Conservation (phyloP, 2,888 invertebrate genomes). For the Apoda limacodes region DNA sequence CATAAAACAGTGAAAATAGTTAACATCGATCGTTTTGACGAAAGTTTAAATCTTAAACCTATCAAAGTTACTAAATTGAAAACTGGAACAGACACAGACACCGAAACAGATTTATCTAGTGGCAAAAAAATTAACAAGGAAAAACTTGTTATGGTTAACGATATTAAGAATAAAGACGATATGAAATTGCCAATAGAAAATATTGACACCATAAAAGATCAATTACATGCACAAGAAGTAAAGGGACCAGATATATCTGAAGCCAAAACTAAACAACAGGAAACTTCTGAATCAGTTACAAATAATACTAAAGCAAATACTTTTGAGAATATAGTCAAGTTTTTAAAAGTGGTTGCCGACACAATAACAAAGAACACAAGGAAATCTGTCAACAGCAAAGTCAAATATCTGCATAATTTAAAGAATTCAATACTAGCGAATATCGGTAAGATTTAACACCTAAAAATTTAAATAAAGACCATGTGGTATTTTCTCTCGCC, state of each 20-base stretch:
- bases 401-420: slow-evolving; percentile 68
- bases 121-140: too few relatives aligned
- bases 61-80: slow-evolving; percentile 5
- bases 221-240: slow-evolving; percentile 9
- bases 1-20: background rate
- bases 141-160: too few relatives aligned
- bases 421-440: slow-evolving; percentile 71
- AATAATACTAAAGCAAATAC: slow-evolving; percentile 27
- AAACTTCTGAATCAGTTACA: slow-evolving; percentile 8
- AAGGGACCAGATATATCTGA: background rate
- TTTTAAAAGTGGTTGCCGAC: slow-evolving; percentile 47
- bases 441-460: slow-evolving; percentile 68
- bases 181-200: slow-evolving; percentile 7
- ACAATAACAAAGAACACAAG: slow-evolving; percentile 46
- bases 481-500: background rate
- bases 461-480: background rate
- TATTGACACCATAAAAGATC: slow-evolving; percentile 9
- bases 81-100: slow-evolving; percentile 2
- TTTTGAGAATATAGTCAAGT: slow-evolving; percentile 37
- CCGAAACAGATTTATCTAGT: too few relatives aligned
- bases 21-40: too few relatives aligned
- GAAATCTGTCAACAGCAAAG: slow-evolving; percentile 63
- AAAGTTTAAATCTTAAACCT: background rate
- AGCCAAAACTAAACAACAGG: background rate
- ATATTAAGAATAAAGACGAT: too few relatives aligned